A percentile compares a stretch with the other conserved stretches of the same genome.
Evolutionary conservation across 2,797 vertebrate species (phyloP).

Genomic region (Eutrigla gurnardus): DNA sequence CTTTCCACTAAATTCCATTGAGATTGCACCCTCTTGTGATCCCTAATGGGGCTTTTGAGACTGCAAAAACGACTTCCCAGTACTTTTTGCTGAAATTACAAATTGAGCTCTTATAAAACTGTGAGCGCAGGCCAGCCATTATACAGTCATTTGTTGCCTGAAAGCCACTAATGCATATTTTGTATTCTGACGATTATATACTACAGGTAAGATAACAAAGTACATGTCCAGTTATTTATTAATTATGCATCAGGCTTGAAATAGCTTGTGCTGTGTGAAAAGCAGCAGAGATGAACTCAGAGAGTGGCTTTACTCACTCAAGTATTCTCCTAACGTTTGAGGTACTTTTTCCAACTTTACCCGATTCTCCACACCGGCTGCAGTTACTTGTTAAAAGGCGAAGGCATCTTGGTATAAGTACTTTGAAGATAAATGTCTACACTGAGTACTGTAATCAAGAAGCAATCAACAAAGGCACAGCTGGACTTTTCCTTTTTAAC

Average conservation of each 20-base stretch:
- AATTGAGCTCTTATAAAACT: background rate
- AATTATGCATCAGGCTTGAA: background rate
- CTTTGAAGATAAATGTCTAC: conserved; percentile 71
- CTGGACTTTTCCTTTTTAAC: conserved; percentile 66
- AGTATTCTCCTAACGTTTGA: background rate
- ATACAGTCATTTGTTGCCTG: background rate
- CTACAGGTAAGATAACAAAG: background rate
- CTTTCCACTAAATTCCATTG: background rate
- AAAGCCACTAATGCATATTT: background rate
- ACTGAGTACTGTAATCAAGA: conserved; percentile 59
- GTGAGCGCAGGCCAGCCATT: background rate
- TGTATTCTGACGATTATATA: background rate
- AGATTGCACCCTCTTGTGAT: conserved; percentile 4
- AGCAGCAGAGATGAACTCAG: conserved; percentile 1
- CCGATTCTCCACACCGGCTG: conserved; percentile 14
- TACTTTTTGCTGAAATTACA: conserved; percentile 5
- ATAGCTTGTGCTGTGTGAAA: background rate
- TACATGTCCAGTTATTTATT: background rate
- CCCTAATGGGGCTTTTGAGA: background rate
- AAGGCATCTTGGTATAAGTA: conserved; percentile 29
- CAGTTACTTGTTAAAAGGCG: conserved; percentile 48
- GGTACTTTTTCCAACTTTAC: conserved; percentile 6
- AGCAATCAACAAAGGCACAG: conserved; percentile 73
- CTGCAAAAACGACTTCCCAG: background rate
- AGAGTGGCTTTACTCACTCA: background rate